Evolutionary conservation across 2,888 invertebrate genomes (phyloP).

Genomic region (Pediacus dermestoides): DNA sequence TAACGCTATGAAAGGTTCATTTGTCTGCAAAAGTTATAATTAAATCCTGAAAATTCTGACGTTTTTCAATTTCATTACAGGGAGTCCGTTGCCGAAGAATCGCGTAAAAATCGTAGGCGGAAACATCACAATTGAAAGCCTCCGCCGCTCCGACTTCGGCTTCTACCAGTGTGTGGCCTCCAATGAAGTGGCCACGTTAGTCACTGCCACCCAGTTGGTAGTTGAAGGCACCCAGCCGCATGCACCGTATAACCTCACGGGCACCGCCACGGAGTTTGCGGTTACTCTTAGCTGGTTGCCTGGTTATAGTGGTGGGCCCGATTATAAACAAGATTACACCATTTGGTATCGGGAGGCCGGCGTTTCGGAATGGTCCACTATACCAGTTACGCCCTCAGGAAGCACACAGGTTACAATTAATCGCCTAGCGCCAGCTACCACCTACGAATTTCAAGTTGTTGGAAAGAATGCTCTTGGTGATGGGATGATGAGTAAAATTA

Average conservation of each 20-base stretch:
- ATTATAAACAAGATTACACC: conserved; percentile 92
- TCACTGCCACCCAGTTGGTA: conserved; percentile 82
- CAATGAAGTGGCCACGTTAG: conserved; percentile 94
- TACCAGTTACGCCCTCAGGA: conserved; percentile 89
- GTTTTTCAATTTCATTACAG: conserved; percentile 23
- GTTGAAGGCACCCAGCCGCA: conserved; percentile 87
- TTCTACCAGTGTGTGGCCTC: conserved; percentile 93
- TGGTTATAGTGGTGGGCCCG: conserved; percentile 91
- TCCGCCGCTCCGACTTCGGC: conserved; percentile 87
- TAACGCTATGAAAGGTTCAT: too few species aligned
- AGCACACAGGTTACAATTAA: conserved; percentile 88
- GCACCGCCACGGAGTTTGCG: conserved; percentile 81
- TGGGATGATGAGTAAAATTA: conserved; percentile 92
- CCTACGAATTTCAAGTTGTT: conserved; percentile 94
- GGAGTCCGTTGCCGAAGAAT: conserved; percentile 71
- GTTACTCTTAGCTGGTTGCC: conserved; percentile 92
- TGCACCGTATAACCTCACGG: conserved; percentile 93
- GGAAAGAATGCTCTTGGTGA: conserved; percentile 93
- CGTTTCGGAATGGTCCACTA: conserved; percentile 86
- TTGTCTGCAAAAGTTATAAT: too few species aligned
- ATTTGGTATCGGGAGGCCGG: conserved; percentile 92
- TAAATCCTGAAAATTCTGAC: too few species aligned
- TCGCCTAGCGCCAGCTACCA: conserved; percentile 82
- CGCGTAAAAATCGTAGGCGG: conserved; percentile 77
- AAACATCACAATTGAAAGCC: conserved; percentile 85